Evolutionary conservation across 2,797 vertebrate genomes (phyloP).

Genomic region (Lutjanus campechanus): DNA sequence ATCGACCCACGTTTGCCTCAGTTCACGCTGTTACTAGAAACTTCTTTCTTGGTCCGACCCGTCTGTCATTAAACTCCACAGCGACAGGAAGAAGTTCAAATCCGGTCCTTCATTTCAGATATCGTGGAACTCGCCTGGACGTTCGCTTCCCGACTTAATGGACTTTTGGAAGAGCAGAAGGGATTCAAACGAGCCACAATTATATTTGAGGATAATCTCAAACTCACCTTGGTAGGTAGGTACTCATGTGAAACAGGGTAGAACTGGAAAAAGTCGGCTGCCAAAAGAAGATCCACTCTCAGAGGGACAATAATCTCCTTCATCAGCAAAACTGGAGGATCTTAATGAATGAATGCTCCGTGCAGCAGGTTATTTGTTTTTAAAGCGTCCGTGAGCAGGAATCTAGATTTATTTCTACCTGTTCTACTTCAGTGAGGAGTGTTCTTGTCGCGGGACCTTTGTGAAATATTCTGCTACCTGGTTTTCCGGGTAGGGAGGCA

Average conservation of each 20-base stretch:
- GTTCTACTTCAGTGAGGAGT: background rate
- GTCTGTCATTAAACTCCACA: background rate
- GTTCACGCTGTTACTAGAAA: background rate
- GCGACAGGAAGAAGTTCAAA: background rate
- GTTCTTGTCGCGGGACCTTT: background rate
- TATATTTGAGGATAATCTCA: background rate
- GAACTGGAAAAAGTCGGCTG: background rate
- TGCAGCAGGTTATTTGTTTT: background rate
- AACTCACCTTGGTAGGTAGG: background rate
- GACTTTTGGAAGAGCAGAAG: background rate
- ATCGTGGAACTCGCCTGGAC: background rate
- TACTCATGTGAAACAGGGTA: background rate
- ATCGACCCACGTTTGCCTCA: background rate
- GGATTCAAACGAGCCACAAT: background rate
- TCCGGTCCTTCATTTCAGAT: conserved; percentile 6
- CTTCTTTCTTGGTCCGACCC: background rate
- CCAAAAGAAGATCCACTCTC: background rate
- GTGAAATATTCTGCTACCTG: conserved; percentile 25
- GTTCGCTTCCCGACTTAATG: background rate
- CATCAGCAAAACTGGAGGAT: background rate
- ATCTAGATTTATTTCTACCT: background rate
- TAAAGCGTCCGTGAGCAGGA: background rate
- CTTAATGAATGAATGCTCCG: background rate
- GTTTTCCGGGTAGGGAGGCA: conserved; percentile 4
- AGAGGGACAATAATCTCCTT: background rate